Evolutionary conservation across 2,888 invertebrate genomes (phyloP), one percentile per base, ranked within the genome.

Genomic region (Palloptera scutellata): DNA sequence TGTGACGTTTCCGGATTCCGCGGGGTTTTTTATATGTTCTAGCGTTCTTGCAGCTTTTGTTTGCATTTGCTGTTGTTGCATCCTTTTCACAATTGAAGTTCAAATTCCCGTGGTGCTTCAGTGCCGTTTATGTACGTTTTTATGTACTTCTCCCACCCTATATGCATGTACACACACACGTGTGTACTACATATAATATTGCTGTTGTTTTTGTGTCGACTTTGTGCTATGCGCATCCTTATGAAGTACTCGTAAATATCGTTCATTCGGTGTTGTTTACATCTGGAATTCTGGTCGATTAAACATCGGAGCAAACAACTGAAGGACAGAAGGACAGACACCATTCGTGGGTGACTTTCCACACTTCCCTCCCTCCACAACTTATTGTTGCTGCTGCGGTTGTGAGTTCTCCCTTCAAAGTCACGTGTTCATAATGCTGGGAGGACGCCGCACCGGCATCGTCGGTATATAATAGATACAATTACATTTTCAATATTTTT

Each of bases 261-360:
- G 69, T 64, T 67, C 67, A 64, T 63, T 63, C 67, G 69, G 57
- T 61, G 59, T 72, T 73, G 72, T 71, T 73, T 74, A 72, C 72
- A 72, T 71, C 69, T 70, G 74, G 73, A 73, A 71, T 74, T 74
- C 74, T 70, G 73, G 72, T 74, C 74, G 74, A 73, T 74, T 74
- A 74, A 73, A 62, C 74, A 70, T 67, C 64, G 67, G 66, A 70
- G 67, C 66, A 64, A 30, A 66, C 67, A 61, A 68, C 48, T 48
- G 48, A 13, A 48, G 8, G 5, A n/a, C n/a, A n/a, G 11, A 48
- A n/a, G 15, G 62, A 40, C 15, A 15, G 5, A n/a, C 40, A n/a
- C 66, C 66, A 68, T 69, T 58, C 69, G 60, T 66, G 69, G 63
- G 65, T 72, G 71, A 73, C 73, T 73, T 73, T 71, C 72, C 70